Evolutionary conservation across 2,888 invertebrate species (phyloP).

Genomic region (Branchipolynoe longqiensis): DNA sequence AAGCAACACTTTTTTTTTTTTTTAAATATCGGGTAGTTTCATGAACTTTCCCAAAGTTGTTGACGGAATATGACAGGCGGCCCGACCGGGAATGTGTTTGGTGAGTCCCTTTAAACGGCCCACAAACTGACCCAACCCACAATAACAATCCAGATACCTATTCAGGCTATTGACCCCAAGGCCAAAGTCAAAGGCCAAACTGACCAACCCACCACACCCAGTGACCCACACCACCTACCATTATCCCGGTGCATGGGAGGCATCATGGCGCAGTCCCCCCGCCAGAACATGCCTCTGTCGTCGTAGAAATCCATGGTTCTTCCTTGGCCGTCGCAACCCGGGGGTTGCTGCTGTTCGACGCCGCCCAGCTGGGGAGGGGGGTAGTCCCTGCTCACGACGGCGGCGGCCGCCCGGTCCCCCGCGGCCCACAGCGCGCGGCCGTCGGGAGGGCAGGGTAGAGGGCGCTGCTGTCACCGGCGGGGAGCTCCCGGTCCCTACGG

Average conservation of each 20-base stretch:
- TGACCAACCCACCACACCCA: too few relatives aligned
- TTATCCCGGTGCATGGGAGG: conserved; percentile 54
- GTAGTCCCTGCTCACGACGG: not conserved
- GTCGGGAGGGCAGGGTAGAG: not conserved
- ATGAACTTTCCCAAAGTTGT: too few relatives aligned
- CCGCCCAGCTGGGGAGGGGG: conserved; percentile 29
- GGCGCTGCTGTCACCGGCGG: not conserved
- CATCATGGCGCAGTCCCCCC: conserved; percentile 52
- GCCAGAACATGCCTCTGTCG: conserved; percentile 47
- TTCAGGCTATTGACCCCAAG: too few relatives aligned
- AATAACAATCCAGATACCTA: too few relatives aligned
- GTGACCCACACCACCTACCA: conserved; percentile 41
- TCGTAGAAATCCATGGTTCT: conserved; percentile 52
- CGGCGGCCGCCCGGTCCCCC: not conserved
- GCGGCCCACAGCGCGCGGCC: not conserved
- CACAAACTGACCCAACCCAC: too few relatives aligned
- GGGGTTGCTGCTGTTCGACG: not conserved
- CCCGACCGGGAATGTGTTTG: too few relatives aligned
- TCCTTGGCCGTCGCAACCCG: conserved; percentile 28
- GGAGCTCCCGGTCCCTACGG: conserved; percentile 11
- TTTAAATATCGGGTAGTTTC: too few relatives aligned
- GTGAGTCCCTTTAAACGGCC: too few relatives aligned
- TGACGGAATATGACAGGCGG: too few relatives aligned
- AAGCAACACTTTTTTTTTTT: too few relatives aligned
- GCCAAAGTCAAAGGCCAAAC: too few relatives aligned